A percentile compares a stretch with the other conserved stretches of the same genome.
phyloP scores from a whole-genome alignment of 2,113 vertebrate species.

The Lagenorhynchus albirostris region DNA sequence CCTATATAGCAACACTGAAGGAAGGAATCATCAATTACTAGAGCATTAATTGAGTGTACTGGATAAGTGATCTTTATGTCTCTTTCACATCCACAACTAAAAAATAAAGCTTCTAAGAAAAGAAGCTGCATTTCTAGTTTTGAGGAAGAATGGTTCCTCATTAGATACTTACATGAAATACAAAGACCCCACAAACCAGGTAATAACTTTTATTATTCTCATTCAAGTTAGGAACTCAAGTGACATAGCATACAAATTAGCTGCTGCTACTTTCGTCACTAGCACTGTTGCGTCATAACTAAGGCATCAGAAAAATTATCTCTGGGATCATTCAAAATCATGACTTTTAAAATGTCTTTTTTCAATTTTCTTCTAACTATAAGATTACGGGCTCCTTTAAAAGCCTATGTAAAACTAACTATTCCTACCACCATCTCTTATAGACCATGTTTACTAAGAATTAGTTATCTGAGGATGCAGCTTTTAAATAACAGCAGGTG shows the following conservation, averaged over 20 bases:
- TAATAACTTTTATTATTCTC: background rate
- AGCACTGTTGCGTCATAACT: background rate
- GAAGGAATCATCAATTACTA: background rate
- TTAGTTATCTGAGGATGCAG: background rate
- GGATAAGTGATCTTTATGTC: background rate
- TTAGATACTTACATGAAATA: background rate
- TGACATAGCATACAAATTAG: background rate
- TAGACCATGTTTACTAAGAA: background rate
- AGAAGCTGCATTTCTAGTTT: background rate
- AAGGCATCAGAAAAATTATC: conserved; percentile 17
- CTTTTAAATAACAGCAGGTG: background rate
- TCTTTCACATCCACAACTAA: background rate
- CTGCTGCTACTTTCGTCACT: background rate
- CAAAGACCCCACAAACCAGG: background rate
- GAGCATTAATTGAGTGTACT: background rate
- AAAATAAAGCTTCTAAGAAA: conserved; percentile 28
- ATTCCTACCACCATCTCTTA: background rate
- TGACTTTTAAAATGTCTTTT: background rate
- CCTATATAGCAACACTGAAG: background rate
- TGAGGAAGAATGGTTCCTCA: background rate
- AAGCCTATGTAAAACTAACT: conserved; percentile 20
- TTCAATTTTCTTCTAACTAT: background rate
- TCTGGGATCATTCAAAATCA: background rate
- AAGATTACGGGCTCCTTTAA: background rate
- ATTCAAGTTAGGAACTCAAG: background rate